Base-by-base conservation (phyloP, 2,888 invertebrate species). In the Osmoderma eremita region DNA sequence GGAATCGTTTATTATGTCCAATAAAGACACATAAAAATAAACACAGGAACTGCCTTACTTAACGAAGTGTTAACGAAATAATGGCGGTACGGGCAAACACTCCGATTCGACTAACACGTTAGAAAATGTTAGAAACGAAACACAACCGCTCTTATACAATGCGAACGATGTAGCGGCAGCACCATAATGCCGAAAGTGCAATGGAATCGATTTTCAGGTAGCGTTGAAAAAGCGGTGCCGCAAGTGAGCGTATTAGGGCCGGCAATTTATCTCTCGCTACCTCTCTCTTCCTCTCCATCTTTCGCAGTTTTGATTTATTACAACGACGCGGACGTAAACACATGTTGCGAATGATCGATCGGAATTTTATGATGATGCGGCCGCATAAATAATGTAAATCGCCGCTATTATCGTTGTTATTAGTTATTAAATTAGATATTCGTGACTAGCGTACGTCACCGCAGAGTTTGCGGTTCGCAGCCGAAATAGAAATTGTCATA, bases 101-200 rank as follows among this genome's bases (percentile, higher is more conserved):
- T 51, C 41, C 41, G 22, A 18, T 53, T 41, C 42, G 41, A 38
- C 41, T 58, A 58, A 58, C 58, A 42, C 58, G 18, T 22, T 39
- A 63, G 38, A 65, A 54, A 54, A 65, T 30, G 64, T 45, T n/a
- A n/a, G n/a, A n/a, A n/a, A n/a, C n/a, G n/a, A n/a, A 65, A 65
- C 54, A 45, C 62, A 17, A 13, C 15, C 30, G 51, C 51, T 22
- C 17, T 8, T 38, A 18, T 17, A 17, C 38, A 12, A 1, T 12
- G 12, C 24, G 30, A 41, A 20, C 24, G 30, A 41, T 20, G 20
- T 13, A 53, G 18, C 38, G 17, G 17, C 8, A n/a, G n/a, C n/a
- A n/a, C n/a, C n/a, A n/a, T n/a, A n/a, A n/a, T n/a, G 22, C 45
- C 10, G 45, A 61, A 58, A 30, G 42, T 22, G 30, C 30, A 5